Evolutionary conservation across 37 sponge, comb jelly and placozoan genomes (phyloP).

Genomic region (Cladorhizidae sp.): DNA sequence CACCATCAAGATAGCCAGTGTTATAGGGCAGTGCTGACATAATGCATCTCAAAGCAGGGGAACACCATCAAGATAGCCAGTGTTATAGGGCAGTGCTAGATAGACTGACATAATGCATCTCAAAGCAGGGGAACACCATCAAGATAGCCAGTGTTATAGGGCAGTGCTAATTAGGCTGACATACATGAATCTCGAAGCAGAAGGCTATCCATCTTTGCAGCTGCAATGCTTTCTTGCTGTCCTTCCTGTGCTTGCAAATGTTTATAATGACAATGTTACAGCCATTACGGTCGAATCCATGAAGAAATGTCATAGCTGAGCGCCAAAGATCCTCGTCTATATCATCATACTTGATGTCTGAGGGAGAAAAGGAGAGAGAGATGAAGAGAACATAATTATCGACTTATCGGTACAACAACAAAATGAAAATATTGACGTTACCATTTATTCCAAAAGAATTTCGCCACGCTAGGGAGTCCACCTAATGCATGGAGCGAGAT

Average conservation of each 20-base stretch:
- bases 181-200: conserved; percentile 76
- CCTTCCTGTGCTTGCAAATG: conserved; percentile 59
- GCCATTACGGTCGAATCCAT: conserved; percentile 50
- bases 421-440: background rate
- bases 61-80: too few relatives aligned
- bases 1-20: too few relatives aligned
- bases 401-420: background rate
- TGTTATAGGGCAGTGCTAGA: too few relatives aligned
- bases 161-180: background rate
- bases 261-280: conserved; percentile 68
- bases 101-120: too few relatives aligned
- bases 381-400: background rate
- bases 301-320: conserved; percentile 52
- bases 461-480: conserved; percentile 39
- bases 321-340: conserved; percentile 44
- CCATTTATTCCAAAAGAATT: conserved; percentile 63
- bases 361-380: too few relatives aligned
- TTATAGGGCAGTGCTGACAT: too few relatives aligned
- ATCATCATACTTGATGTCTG: conserved; percentile 36
- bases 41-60: too few relatives aligned
- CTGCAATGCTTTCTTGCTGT: conserved; percentile 39
- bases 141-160: background rate
- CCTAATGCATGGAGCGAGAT: conserved; percentile 3
- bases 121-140: too few relatives aligned
- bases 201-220: conserved; percentile 70